These are phyloP conservation scores for Muscina levida DNA, from an alignment of 2,888 invertebrate species.

Conservation along the genomic window DNA sequence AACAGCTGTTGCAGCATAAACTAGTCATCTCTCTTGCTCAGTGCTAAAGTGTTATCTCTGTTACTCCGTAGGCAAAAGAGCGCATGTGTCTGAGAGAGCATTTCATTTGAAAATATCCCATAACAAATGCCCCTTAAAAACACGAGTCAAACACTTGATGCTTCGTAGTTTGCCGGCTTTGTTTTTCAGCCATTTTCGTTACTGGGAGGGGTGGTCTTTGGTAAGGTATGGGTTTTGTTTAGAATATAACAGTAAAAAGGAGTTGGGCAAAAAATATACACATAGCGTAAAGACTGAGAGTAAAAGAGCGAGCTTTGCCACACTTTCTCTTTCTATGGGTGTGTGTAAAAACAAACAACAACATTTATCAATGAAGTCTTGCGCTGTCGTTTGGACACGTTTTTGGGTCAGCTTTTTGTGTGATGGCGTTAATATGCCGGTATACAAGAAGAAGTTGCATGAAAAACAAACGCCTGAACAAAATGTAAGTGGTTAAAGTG, in stretches of 20 bases:
- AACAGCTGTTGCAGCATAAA: constrained; percentile 61
- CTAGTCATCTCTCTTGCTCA: constrained; percentile 55
- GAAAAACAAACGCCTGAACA: no score
- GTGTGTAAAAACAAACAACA: neutral
- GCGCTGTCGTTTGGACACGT: constrained; percentile 39
- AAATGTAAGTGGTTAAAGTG: neutral
- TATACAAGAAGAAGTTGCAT: no score
- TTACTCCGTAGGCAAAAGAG: constrained; percentile 47
- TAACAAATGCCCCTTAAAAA: constrained; percentile 75
- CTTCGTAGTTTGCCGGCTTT: constrained; percentile 46
- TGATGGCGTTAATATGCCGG: constrained; percentile 37
- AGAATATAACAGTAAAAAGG: constrained; percentile 56
- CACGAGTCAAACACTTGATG: constrained; percentile 63
- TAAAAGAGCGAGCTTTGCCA: neutral
- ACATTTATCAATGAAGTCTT: constrained; percentile 57
- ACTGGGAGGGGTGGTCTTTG: neutral
- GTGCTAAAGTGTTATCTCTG: constrained; percentile 19
- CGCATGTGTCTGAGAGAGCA: constrained; percentile 69
- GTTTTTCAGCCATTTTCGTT: neutral
- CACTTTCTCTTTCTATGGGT: constrained; percentile 10
- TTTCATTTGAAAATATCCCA: constrained; percentile 77
- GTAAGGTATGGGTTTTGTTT: constrained; percentile 49
- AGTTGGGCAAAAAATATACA: neutral
- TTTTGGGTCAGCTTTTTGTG: constrained; percentile 61
- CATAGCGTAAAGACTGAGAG: no score